Evolutionary conservation across 2,113 vertebrate species (phyloP).

Genomic region (Colius striatus): DNA sequence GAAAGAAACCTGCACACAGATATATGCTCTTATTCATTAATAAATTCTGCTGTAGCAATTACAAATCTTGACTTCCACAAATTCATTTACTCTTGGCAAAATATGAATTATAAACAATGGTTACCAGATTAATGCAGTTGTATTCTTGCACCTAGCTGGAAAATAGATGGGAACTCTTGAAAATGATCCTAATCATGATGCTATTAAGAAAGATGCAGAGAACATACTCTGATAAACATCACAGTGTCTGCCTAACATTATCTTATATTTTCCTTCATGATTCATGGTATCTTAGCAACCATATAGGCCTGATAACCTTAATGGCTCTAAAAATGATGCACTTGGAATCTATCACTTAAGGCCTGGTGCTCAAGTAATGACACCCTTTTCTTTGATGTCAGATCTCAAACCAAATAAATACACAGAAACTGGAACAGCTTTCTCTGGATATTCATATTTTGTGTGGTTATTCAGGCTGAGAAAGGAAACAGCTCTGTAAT

Average conservation of each 20-base stretch:
- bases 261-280: slow-evolving; percentile 72
- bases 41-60: slow-evolving; percentile 69
- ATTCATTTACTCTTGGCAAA: slow-evolving; percentile 67
- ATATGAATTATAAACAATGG: slow-evolving; percentile 70
- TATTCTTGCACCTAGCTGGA: slow-evolving; percentile 56
- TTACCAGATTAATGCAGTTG: slow-evolving; percentile 68
- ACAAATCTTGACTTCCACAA: slow-evolving; percentile 52
- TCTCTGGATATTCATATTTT: slow-evolving; percentile 58
- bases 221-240: slow-evolving; percentile 60
- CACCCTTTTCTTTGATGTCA: slow-evolving; percentile 53
- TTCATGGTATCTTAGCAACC: slow-evolving; percentile 80
- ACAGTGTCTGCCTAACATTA: slow-evolving; percentile 60
- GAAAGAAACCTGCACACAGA: slow-evolving; percentile 28
- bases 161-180: slow-evolving; percentile 66
- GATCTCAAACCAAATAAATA: slow-evolving; percentile 60
- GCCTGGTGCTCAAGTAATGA: slow-evolving; percentile 60
- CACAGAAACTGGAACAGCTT: slow-evolving; percentile 7
- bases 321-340: slow-evolving; percentile 74
- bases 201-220: slow-evolving; percentile 70
- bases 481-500: slow-evolving; percentile 15
- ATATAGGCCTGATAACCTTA: slow-evolving; percentile 67
- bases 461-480: not conserved
- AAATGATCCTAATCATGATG: slow-evolving; percentile 72
- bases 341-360: slow-evolving; percentile 70
- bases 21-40: slow-evolving; percentile 44